Evolutionary conservation across 1,140 invertebrate genomes (phyloP), one percentile per base, ranked within the genome.

Genomic region (Drosophila novamexicana): DNA sequence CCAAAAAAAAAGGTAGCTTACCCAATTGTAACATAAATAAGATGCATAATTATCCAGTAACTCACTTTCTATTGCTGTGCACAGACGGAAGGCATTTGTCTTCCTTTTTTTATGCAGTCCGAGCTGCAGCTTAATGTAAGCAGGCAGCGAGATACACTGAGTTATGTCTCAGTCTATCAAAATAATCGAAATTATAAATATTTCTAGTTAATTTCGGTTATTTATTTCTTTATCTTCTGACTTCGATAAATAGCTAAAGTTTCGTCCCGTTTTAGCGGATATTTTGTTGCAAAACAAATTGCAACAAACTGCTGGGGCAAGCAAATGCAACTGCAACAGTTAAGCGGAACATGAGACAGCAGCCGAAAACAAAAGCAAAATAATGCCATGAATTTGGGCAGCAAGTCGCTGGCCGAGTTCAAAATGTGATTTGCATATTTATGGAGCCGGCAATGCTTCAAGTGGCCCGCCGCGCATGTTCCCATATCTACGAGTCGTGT

Each of bases 221-320:
- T 16, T 40, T 71, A 29, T 37, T 37, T 37, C 9, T 37, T 8
- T 37, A 37, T 29, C 22, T 29, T 5, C 22, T 29, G 22, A 29
- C 22, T 29, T 29, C 22, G 22, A 29, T 29, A 29, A 29, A 29
- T 29, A 29, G 22, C 22, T 29, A 29, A 5, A 29, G 22, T 29
- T 29, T 74, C 39, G 68, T 74, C 47, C 52, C 45, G 61, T 22
- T 50, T 47, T 61, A 16, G 42, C 12, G 39, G 40, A 6, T 14
- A 6, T 14, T 42, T 14, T 0, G 64, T 56, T 78, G 76, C 76
- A 66, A 47, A 75, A 77, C 76, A 77, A 78, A 77, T 72, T 62
- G 47, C 75, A 44, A 71, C 59, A 72, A 65, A 69, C 67, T 62
- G 64, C 63, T 62, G 45, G 29, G 7, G 7, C 14, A 44, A 16